Percentiles rank a stretch among this genome's conserved stretches.
Conservation (phyloP, 2,888 invertebrate species). For the Chydorus sphaericus region DNA sequence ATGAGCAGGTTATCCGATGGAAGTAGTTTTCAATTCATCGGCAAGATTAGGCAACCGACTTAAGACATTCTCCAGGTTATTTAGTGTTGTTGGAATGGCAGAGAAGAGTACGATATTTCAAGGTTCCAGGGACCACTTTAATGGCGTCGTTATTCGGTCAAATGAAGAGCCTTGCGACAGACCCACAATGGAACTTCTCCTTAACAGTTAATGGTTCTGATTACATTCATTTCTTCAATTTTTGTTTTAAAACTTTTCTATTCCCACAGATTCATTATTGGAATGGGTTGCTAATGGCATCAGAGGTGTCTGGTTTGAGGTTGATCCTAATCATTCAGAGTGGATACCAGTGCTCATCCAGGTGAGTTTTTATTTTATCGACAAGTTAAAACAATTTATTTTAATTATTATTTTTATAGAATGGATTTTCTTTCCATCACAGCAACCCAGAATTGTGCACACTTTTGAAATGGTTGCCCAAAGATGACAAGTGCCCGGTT, state of each 20-base stretch:
- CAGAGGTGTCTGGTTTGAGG: constrained; percentile 67
- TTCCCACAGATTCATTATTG: constrained; percentile 46
- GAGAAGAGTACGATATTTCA: constrained; percentile 19
- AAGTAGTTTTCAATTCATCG: too few species aligned
- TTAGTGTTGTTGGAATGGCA: too few species aligned
- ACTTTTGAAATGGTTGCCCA: constrained; percentile 67
- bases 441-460: constrained; percentile 61
- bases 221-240: neutral
- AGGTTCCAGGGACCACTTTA: constrained; percentile 42
- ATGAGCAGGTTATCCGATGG: too few species aligned
- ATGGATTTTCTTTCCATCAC: constrained; percentile 77
- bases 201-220: neutral
- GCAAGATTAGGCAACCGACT: too few species aligned
- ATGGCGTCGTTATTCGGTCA: constrained; percentile 58
- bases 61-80: too few species aligned
- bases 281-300: constrained; percentile 47
- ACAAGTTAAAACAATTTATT: constrained; percentile 17
- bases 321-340: constrained; percentile 48
- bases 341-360: constrained; percentile 61
- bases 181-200: neutral
- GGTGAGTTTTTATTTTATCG: constrained; percentile 29
- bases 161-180: constrained; percentile 38
- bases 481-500: constrained; percentile 42
- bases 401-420: constrained; percentile 29
- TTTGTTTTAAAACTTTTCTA: neutral